These are phyloP conservation scores for Mycetomoellerius zeteki DNA, from an alignment of 1,140 invertebrate species.

Conservation along the genomic window DNA sequence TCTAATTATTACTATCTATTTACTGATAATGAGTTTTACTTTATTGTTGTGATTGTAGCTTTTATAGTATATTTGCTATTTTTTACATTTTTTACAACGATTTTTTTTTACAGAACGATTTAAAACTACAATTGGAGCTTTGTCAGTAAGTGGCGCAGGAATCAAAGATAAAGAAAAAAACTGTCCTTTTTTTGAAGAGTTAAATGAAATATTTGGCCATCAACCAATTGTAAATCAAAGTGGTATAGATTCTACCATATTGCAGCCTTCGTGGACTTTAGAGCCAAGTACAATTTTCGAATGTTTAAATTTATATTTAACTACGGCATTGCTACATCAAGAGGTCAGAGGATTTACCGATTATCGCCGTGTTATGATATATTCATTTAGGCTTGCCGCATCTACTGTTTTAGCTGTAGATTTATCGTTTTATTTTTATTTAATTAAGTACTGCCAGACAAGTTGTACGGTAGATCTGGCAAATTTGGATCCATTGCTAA, in stretches of 20 bases:
- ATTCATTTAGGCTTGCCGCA: no score
- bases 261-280: neutral
- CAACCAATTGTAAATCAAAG: slow-evolving; percentile 2
- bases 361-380: no score
- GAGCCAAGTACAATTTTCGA: neutral
- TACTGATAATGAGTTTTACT: neutral
- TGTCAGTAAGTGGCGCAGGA: slow-evolving; percentile 1
- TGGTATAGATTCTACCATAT: neutral
- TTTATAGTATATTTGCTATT: neutral
- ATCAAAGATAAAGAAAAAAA: neutral
- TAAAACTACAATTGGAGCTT: neutral
- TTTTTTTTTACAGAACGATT: slow-evolving; percentile 6
- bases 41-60: neutral
- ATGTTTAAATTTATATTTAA: slow-evolving; percentile 5
- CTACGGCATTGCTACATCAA: neutral
- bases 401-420: no score
- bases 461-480: no score
- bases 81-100: neutral
- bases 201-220: neutral
- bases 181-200: neutral
- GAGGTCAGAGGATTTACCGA: no score
- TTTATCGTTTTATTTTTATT: no score
- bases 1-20: neutral
- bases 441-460: no score
- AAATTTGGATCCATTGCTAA: no score